Evolutionary conservation across 2,797 vertebrate genomes (phyloP), one percentile per base, ranked within the genome.

Genomic region (Anabas testudineus): DNA sequence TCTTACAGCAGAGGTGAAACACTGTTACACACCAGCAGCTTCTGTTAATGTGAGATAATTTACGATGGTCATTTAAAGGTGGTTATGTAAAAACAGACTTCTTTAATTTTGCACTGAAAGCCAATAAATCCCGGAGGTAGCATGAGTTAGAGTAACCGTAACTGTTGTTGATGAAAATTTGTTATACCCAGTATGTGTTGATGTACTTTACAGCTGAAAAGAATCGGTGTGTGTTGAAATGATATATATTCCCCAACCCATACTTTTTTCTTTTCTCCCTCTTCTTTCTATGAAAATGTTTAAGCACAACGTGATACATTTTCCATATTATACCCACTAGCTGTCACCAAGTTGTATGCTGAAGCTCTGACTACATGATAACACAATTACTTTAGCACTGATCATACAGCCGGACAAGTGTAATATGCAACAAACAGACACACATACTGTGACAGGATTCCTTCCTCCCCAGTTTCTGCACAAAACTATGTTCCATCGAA

Each of bases 51-150:
- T 82, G 80, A 77, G 65, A 91, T 90, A 68, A 90, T 91, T 92
- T 89, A 92, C 74, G 77, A 87, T 5, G 7, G 58, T 62, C 77
- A 67, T 92, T 91, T 88, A 79, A 34, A 89, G 73, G 84, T 77
- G 74, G 82, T 92, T 88, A 87, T 90, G 86, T 84, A 80, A 84
- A 86, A 80, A 76, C 57, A 71, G 77, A 75, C 77, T 74, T 91
- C 85, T 89, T 91, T 92, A 81, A 88, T 88, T 91, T 90, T 60
- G 76, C 81, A 52, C 61, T 82, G 86, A 92, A 82, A 82, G 83
- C 78, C 80, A 90, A 90, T 93, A 90, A 92, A 92, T 91, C 88
- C 81, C 61, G 55, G 65, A 77, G 51, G 67, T 57, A 52, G 51
- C 32, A 65, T 52, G 60, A 78, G 70, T 76, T 58, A 74, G 75